Evolutionary conservation across 2,888 invertebrate species (phyloP).

Genomic region (Parnassius mnemosyne): DNA sequence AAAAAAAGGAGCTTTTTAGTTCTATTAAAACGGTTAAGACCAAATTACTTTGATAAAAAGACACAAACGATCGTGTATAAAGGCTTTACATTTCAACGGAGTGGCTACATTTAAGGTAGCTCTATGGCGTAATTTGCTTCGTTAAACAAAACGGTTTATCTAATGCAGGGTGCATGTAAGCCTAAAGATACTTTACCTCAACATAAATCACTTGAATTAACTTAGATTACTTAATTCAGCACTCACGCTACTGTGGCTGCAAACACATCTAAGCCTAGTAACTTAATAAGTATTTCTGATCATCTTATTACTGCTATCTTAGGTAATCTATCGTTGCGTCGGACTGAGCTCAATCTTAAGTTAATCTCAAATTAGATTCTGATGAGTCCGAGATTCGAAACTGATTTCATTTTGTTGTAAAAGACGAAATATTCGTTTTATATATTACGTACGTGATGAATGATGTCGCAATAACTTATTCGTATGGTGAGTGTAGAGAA

Average conservation of each 20-base stretch:
- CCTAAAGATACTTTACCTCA: constrained; percentile 12
- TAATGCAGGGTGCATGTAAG: constrained; percentile 2
- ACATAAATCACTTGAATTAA: constrained; percentile 15
- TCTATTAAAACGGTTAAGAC: no score
- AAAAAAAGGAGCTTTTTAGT: no score
- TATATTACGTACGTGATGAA: neutral
- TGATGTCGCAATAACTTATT: no score
- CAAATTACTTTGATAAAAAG: no score
- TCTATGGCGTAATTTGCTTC: constrained; percentile 15
- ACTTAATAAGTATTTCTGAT: constrained; percentile 10
- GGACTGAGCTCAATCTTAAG: neutral
- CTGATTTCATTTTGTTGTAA: neutral
- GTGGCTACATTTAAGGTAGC: constrained; percentile 7
- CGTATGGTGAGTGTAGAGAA: no score
- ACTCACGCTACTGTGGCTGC: neutral
- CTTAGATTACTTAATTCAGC: constrained; percentile 29
- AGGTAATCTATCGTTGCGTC: neutral
- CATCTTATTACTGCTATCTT: constrained; percentile 6
- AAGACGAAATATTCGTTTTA: neutral
- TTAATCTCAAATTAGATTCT: constrained; percentile 16
- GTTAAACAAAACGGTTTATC: constrained; percentile 13
- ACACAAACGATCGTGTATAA: neutral
- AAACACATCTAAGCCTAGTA: neutral
- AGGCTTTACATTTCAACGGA: constrained; percentile 11
- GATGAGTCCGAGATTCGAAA: constrained; percentile 8